Evolutionary conservation across 2,113 vertebrate species (phyloP).

Genomic region (cattle (Bos taurus)): DNA sequence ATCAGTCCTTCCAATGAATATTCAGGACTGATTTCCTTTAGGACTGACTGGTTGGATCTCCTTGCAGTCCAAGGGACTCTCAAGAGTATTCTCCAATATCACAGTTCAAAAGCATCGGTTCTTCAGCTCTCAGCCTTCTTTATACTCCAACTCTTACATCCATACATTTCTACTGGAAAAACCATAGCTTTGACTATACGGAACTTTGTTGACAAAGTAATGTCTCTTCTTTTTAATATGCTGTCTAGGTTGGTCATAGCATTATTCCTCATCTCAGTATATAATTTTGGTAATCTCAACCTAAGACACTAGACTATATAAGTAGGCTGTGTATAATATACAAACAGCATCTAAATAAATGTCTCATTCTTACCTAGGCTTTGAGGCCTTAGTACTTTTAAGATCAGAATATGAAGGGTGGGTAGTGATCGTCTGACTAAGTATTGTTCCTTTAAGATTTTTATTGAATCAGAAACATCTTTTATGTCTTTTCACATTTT

Average conservation of each 20-base stretch:
- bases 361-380: neutral
- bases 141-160: neutral
- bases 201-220: neutral
- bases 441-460: neutral
- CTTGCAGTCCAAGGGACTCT: neutral
- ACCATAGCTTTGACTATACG: neutral
- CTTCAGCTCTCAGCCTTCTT: neutral
- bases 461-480: neutral
- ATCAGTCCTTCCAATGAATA: neutral
- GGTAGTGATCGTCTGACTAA: neutral
- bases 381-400: neutral
- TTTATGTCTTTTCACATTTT: neutral
- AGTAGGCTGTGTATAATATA: neutral
- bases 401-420: neutral
- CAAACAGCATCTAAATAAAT: neutral
- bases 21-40: neutral
- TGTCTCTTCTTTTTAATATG: neutral
- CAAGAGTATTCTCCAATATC: neutral
- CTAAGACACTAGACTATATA: neutral
- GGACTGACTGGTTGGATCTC: neutral
- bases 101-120: neutral
- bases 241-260: neutral
- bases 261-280: neutral
- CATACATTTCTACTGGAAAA: neutral
- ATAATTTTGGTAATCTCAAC: neutral